phyloP scores from a whole-genome alignment of 2,888 invertebrate genomes.

The Cataglyphis albicans region DNA sequence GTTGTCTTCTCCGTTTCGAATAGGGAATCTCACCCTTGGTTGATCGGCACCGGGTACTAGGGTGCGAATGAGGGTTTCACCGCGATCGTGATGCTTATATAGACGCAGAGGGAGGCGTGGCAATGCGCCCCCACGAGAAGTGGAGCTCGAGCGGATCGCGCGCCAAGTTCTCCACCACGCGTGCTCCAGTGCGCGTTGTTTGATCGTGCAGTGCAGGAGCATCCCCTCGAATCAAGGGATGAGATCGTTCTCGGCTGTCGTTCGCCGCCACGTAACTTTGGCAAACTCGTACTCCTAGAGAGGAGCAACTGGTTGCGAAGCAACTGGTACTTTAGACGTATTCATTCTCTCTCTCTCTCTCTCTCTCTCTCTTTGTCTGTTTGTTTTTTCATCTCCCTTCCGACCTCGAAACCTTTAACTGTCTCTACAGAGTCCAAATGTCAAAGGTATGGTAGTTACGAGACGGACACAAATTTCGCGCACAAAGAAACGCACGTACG shows the following conservation, averaged over 20 bases:
- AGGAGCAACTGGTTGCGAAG: constrained; percentile 82
- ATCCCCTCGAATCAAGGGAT: neutral
- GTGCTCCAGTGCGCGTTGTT: constrained; percentile 43
- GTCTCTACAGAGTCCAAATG: neutral
- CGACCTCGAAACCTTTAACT: neutral
- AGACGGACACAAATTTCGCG: neutral
- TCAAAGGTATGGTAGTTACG: neutral
- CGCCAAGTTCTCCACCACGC: constrained; percentile 53
- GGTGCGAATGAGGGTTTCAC: constrained; percentile 81
- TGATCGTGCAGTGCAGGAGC: constrained; percentile 28
- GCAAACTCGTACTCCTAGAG: constrained; percentile 29
- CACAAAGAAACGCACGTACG: neutral
- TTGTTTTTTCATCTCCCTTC: neutral
- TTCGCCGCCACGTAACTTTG: neutral
- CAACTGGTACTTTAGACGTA: constrained; percentile 75
- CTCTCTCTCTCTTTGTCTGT: neutral
- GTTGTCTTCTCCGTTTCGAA: constrained; percentile 34
- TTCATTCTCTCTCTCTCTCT: constrained; percentile 8
- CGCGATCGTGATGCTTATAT: constrained; percentile 81
- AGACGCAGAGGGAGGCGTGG: constrained; percentile 83
- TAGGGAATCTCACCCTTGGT: constrained; percentile 31
- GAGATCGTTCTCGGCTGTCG: constrained; percentile 19
- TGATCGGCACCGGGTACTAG: constrained; percentile 62
- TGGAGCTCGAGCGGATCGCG: constrained; percentile 68
- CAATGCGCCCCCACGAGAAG: constrained; percentile 73